Percentiles rank a stretch among this genome's conserved stretches.
These are phyloP conservation scores for Pherbina coryleti DNA, from an alignment of 2,888 invertebrate genomes.

Conservation along the genomic window DNA sequence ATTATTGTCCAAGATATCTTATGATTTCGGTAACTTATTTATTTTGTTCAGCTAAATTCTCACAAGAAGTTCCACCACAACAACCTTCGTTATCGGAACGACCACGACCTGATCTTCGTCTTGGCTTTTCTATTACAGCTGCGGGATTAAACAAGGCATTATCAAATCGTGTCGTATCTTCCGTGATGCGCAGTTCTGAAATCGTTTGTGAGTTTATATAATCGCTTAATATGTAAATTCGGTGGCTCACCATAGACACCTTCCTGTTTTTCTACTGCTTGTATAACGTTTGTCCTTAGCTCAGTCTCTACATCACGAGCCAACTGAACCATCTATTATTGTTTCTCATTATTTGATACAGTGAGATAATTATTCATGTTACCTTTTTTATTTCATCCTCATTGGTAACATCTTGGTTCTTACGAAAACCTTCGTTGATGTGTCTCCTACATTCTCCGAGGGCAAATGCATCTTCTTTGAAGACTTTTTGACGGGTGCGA, in stretches of 20 bases:
- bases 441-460: slow-evolving; percentile 76
- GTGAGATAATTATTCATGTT: slow-evolving; percentile 49
- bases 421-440: slow-evolving; percentile 82
- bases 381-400: slow-evolving; percentile 76
- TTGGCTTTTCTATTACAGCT: slow-evolving; percentile 67
- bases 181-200: slow-evolving; percentile 61
- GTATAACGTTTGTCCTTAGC: slow-evolving; percentile 79
- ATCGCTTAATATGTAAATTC: neutral
- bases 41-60: slow-evolving; percentile 29
- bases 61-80: slow-evolving; percentile 49
- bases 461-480: slow-evolving; percentile 76
- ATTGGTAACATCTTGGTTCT: slow-evolving; percentile 76
- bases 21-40: slow-evolving; percentile 46
- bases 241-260: slow-evolving; percentile 74
- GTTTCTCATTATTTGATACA: neutral
- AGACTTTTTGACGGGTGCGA: slow-evolving; percentile 76
- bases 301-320: slow-evolving; percentile 79
- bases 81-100: slow-evolving; percentile 46
- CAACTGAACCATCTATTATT: slow-evolving; percentile 75
- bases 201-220: neutral
- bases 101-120: slow-evolving; percentile 47
- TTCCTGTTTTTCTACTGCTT: slow-evolving; percentile 77
- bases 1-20: neutral
- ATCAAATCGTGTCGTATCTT: slow-evolving; percentile 68
- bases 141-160: slow-evolving; percentile 76